Evolutionary conservation across 2,888 invertebrate species (phyloP), one percentile per base, ranked within the genome.

Genomic region (Amblyjoppa fuscipennis): DNA sequence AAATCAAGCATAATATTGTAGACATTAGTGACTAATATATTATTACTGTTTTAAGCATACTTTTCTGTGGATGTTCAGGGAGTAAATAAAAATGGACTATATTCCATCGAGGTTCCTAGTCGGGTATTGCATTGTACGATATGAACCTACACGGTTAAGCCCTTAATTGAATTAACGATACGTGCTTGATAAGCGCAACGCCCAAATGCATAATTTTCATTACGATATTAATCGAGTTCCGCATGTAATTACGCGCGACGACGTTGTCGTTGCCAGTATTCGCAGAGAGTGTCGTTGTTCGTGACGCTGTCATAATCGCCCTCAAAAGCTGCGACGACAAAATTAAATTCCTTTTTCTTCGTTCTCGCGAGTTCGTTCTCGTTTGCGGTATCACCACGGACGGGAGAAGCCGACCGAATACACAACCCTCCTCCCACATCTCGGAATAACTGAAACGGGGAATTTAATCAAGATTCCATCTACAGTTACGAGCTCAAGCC

Each of bases 401-500:
- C 53, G 53, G 49, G 78, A 64, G 69, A 76, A 59, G 66, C 69
- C 83, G 64, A 77, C 73, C 77, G 79, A 73, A 85, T 83, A 83
- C 61, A 79, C 79, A 83, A 75, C 70, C 71, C 86, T 53, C 66
- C 41, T 76, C 49, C 61, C 56, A 28, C 83, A 80, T 61, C 81
- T 45, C 61, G 69, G 84, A 85, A 84, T 84, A 87, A 87, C 85
- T 82, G 85, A 85, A 85, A 86, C 86, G 71, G 81, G 83, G 89
- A 89, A 90, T 89, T 89, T 90, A 90, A 90, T 90, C 88, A 88
- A 88, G 86, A 89, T 90, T 90, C 88, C 87, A 89, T 89, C 88
- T 86, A 87, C 84, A 85, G 84, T 87, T 87, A 85, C 81, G 81
- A 87, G 86, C 83, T 61, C 59, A 25, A 68, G 13, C 68, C 49